Base-by-base conservation (phyloP, 1,140 invertebrate species). In the Drosophila parabipectinata region DNA sequence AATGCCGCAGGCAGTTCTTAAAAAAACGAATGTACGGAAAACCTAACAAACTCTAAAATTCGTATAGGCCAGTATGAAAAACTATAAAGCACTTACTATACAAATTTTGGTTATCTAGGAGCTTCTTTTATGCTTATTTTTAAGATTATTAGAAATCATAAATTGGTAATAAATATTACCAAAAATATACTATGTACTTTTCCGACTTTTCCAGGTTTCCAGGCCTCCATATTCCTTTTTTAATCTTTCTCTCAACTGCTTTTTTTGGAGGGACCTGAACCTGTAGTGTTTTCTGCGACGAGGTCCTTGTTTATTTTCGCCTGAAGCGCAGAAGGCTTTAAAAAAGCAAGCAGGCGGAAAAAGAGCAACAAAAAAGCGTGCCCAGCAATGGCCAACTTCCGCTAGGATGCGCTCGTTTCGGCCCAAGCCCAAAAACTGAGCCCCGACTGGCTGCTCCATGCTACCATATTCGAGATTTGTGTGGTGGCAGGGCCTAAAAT, bases 301-400 rank as follows among this genome's bases (percentile, higher is more conserved):
- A 26, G 61, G 45, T 41, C 45, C 47, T 74, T 76, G 81, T 84
- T 77, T 77, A 73, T 77, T 79, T 79, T 82, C 45, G 37, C 57
- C 32, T 21, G 50, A 12, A 75, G 24, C 30, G 54, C 62, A 66
- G 72, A 83, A 69, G 74, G 76, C 77, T 85, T 85, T 78, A 85
- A 80, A 81, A 85, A 81, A 74, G 47, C 73, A 77, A 18, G 55
- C 60, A 57, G 28, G 63, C 59, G 60, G 61, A 76, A 83, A 83
- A 83, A 82, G 75, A 56, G 59, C 64, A 77, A 81, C 64, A 77
- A 81, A 81, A 74, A 77, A 81, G 45, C 34, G 39, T 26, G 50
- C 41, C 39, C 41, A 50, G 77, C 58, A 71, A 85, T 81, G 77
- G 68, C 68, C 77, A 74, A 80, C 81, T 84, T 84, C 81, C 81